Base-by-base conservation (phyloP, 2,113 vertebrate species). In the Pseudopipra pipra region DNA sequence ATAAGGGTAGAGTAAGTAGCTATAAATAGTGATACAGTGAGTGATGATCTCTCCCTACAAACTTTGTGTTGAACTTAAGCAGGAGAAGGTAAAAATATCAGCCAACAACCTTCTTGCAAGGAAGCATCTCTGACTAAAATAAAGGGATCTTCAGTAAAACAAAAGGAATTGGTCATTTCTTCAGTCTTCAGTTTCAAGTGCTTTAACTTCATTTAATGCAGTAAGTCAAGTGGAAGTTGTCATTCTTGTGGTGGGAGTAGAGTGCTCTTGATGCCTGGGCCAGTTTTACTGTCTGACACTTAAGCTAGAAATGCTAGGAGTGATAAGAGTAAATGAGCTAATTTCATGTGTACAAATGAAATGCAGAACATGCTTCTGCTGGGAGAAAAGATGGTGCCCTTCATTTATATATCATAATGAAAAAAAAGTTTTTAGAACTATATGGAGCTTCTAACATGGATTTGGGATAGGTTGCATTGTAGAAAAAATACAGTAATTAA, bases 221-320 rank as follows among this genome's bases (percentile, higher is more conserved):
- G 24, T 49, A 67, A 89, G 44, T 87, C 92, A 89, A 96, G 91
- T 84, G 74, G 68, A 93, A 89, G 76, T 78, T 94, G 72, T 91
- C 54, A 46, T 87, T 91, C 73, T 54, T 72, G 7, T 85, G 73
- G 56, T 63, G 70, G 55, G 31, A 90, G n/a, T 44, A 70, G 85
- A 73, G 81, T 88, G 65, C 68, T 88, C 28, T 59, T 67, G 79
- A n/a, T 87, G n/a, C 47, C 31, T 43, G 49, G 58, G 62, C 37
- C 65, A 39, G 59, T 70, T 91, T 54, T 85, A 59, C 55, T 79
- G 80, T 92, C 62, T 59, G 46, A 71, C 87, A 76, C 75, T 88
- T 58, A 65, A 90, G 84, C 51, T 54, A 92, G 79, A 90, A 94
- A 92, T 85, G 63, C 19, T 80, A 33, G 22, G 46, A 70, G 59